Conservation (phyloP, 2,113 vertebrate genomes). For the Ascaphus truei region DNA sequence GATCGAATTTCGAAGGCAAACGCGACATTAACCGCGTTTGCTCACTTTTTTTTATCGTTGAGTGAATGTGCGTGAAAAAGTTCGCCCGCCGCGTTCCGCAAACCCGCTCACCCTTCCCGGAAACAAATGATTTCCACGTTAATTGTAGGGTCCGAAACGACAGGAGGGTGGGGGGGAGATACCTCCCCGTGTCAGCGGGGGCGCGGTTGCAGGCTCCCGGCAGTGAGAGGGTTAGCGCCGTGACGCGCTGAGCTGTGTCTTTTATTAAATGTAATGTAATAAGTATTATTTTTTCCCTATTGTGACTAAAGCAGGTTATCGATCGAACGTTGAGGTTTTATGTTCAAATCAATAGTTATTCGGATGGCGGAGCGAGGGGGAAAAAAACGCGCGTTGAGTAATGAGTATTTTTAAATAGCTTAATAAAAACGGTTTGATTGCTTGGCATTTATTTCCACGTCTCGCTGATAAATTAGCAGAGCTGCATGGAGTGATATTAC, state of each 20-base stretch:
- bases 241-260: slow-evolving; percentile 63
- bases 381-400: slow-evolving; percentile 28
- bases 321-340: slow-evolving; percentile 67
- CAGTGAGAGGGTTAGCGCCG: background rate
- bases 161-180: too few relatives aligned
- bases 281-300: slow-evolving; percentile 53
- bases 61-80: too few relatives aligned
- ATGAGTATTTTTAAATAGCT: slow-evolving; percentile 32
- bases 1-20: too few relatives aligned
- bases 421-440: slow-evolving; percentile 34
- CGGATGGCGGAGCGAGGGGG: slow-evolving; percentile 43
- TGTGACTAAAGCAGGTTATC: slow-evolving; percentile 66
- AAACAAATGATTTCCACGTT: too few relatives aligned
- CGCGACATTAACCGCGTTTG: too few relatives aligned
- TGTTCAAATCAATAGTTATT: slow-evolving; percentile 77
- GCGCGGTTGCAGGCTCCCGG: too few relatives aligned
- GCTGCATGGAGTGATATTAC: background rate
- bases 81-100: too few relatives aligned
- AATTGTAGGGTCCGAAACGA: too few relatives aligned
- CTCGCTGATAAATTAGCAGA: background rate
- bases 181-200: too few relatives aligned
- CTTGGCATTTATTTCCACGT: slow-evolving; percentile 20
- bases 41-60: too few relatives aligned
- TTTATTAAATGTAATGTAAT: slow-evolving; percentile 82
- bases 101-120: too few relatives aligned